A percentile compares a stretch with the other conserved stretches of the same genome.
Conservation (phyloP, 2,797 vertebrate genomes). For the Gymnodraco acuticeps region DNA sequence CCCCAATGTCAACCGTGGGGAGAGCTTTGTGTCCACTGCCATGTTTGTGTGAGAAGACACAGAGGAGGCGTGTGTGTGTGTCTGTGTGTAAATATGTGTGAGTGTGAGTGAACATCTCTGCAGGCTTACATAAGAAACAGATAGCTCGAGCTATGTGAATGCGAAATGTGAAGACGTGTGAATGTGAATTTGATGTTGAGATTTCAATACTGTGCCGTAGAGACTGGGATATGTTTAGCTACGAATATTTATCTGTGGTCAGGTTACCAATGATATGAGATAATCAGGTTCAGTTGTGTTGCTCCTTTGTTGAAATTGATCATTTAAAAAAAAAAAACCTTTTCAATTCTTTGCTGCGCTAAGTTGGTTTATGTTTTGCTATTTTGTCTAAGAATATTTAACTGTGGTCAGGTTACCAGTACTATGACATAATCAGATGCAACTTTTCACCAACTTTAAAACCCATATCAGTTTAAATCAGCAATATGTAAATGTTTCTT, state of each 20-base stretch:
- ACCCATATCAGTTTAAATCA: conserved; percentile 35
- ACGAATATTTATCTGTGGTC: conserved; percentile 26
- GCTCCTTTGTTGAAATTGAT: neutral
- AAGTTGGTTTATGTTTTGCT: no score
- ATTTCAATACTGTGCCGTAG: conserved; percentile 18
- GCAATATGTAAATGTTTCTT: conserved; percentile 20
- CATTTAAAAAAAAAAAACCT: no score
- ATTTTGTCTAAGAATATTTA: no score
- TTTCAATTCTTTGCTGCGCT: no score
- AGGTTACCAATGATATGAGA: conserved; percentile 12
- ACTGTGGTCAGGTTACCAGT: no score
- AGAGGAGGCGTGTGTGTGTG: neutral
- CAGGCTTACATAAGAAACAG: neutral
- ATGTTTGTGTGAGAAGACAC: conserved; percentile 81
- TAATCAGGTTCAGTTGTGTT: conserved; percentile 23
- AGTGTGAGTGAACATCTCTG: conserved; percentile 31
- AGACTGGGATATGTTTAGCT: conserved; percentile 4
- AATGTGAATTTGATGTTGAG: conserved; percentile 56
- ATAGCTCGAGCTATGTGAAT: conserved; percentile 8
- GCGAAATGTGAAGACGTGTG: conserved; percentile 6
- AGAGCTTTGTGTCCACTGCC: conserved; percentile 84
- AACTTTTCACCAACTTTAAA: neutral
- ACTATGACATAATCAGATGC: no score
- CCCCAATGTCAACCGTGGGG: conserved; percentile 67
- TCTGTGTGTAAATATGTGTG: conserved; percentile 42